These are phyloP conservation scores for Apteryx owenii DNA, from an alignment of 2,113 vertebrate genomes.

Conservation along the genomic window DNA sequence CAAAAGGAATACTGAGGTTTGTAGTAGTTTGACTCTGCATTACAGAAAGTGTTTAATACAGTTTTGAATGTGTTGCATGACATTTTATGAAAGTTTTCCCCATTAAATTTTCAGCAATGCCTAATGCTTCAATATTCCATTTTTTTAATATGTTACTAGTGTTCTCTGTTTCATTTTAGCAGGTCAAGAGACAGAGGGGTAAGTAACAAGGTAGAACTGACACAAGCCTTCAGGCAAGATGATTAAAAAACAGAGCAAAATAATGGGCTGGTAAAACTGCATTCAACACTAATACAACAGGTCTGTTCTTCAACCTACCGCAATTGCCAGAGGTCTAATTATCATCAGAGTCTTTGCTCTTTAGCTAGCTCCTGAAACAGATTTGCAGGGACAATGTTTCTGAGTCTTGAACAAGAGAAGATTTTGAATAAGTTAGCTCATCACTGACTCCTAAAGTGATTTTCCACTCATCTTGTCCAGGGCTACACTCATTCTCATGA, in stretches of 20 bases:
- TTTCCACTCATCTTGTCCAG: conserved; percentile 5
- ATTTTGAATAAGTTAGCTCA: neutral
- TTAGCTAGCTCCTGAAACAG: conserved; percentile 3
- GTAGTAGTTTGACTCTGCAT: neutral
- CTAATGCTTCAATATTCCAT: neutral
- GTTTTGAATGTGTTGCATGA: neutral
- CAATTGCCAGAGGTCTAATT: conserved; percentile 12
- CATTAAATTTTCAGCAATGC: neutral
- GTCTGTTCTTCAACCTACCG: neutral
- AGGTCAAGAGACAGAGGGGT: neutral
- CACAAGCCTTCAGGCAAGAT: neutral
- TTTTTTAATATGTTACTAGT: neutral
- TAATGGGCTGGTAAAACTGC: conserved; percentile 7
- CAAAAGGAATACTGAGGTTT: neutral
- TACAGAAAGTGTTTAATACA: neutral
- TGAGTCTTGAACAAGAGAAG: neutral
- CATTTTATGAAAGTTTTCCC: neutral
- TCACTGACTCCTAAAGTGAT: neutral
- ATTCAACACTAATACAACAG: neutral
- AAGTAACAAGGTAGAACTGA: conserved; percentile 1
- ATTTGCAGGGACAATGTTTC: neutral
- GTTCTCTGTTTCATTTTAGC: conserved; percentile 22
- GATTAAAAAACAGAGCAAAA: conserved; percentile 7
- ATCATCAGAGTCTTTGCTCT: neutral
- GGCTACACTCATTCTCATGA: neutral